Conservation (phyloP, 2,888 invertebrate genomes). For the Epinotia ramella region DNA sequence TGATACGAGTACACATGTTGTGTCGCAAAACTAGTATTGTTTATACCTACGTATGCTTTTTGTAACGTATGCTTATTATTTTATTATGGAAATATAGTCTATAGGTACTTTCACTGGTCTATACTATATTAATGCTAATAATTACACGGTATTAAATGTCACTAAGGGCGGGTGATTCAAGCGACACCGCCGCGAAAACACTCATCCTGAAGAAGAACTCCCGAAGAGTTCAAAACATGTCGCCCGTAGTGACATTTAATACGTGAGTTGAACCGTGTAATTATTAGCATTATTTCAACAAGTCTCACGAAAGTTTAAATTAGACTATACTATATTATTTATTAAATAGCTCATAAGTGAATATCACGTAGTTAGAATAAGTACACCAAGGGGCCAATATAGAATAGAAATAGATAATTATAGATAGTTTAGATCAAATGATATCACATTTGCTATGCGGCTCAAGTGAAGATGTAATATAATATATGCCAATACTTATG, state of each 20-base stretch:
- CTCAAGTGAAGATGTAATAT: not conserved
- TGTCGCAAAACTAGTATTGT: not conserved
- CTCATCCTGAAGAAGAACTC: too few relatives aligned
- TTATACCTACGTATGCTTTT: not conserved
- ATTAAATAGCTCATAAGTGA: slow-evolving; percentile 47
- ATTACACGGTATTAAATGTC: too few relatives aligned
- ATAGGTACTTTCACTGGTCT: too few relatives aligned
- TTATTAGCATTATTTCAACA: too few relatives aligned
- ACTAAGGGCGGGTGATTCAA: too few relatives aligned
- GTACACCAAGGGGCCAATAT: slow-evolving; percentile 77
- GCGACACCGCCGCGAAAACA: too few relatives aligned
- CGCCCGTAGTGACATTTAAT: too few relatives aligned
- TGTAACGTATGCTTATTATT: slow-evolving; percentile 15
- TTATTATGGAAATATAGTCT: not conserved
- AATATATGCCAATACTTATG: not conserved
- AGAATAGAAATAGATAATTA: slow-evolving; percentile 64
- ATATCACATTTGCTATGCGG: slow-evolving; percentile 10
- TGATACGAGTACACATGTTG: too few relatives aligned
- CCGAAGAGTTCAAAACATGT: too few relatives aligned
- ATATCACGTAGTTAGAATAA: slow-evolving; percentile 64
- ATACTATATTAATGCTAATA: too few relatives aligned
- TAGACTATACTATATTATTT: not conserved
- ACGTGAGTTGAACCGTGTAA: too few relatives aligned
- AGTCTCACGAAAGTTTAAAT: too few relatives aligned
- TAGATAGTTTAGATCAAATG: slow-evolving; percentile 47